Conservation (phyloP, 2,797 vertebrate species). For the Cyclopterus lumpus region DNA sequence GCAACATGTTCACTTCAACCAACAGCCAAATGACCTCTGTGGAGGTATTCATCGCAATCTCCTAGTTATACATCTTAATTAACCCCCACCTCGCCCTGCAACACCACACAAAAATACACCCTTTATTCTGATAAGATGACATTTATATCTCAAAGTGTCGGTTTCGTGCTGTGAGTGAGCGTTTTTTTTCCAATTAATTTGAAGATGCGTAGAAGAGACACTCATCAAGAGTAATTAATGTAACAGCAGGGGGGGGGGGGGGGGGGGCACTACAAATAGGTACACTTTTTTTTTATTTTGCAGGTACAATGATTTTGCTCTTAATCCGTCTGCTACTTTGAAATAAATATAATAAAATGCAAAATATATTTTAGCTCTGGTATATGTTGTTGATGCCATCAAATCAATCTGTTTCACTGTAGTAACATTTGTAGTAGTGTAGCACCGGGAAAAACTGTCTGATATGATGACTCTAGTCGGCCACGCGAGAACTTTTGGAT, state of each 20-base stretch:
- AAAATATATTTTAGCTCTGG: slow-evolving; percentile 3
- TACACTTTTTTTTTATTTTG: slow-evolving; percentile 19
- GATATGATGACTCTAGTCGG: slow-evolving; percentile 33
- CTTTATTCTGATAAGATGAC: slow-evolving; percentile 43
- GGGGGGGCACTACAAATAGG: slow-evolving; percentile 41
- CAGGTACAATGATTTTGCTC: slow-evolving; percentile 36
- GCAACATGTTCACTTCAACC: slow-evolving; percentile 57
- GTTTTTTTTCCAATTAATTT: slow-evolving; percentile 61
- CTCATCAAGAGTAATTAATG: slow-evolving; percentile 54
- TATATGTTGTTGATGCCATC: not conserved
- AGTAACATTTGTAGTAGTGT: not conserved
- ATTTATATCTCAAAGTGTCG: slow-evolving; percentile 40
- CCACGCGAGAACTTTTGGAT: slow-evolving; percentile 39
- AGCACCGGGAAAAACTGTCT: not conserved
- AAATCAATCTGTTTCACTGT: not conserved
- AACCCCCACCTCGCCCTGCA: slow-evolving; percentile 53
- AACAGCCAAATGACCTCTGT: slow-evolving; percentile 73
- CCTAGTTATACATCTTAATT: slow-evolving; percentile 78
- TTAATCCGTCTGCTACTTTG: slow-evolving; percentile 61
- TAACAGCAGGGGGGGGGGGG: slow-evolving; percentile 50
- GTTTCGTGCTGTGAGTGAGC: slow-evolving; percentile 33
- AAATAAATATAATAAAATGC: slow-evolving; percentile 29
- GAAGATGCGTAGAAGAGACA: slow-evolving; percentile 43
- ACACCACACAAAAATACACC: slow-evolving; percentile 36
- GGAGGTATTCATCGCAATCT: slow-evolving; percentile 71